phyloP scores from a whole-genome alignment of 2,888 invertebrate genomes.

The Cryptus armator region DNA sequence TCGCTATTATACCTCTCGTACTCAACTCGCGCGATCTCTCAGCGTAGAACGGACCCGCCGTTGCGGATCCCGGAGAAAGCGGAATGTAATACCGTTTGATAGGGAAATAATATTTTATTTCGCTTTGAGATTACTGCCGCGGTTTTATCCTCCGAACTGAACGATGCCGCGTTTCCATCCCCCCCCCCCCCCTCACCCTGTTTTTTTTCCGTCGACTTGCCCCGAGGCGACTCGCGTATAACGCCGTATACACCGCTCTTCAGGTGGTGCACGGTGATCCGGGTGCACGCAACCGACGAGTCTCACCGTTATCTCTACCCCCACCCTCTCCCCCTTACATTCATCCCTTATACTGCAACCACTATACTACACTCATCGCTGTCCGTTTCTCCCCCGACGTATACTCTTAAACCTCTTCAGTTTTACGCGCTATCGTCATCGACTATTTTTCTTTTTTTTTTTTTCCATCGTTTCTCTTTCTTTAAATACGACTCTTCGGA shows the following conservation, averaged over 20 bases:
- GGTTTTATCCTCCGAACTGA: conserved; percentile 75
- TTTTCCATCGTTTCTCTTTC: no score
- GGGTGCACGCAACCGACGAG: conserved; percentile 52
- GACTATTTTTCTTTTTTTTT: conserved; percentile 36
- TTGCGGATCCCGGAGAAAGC: conserved; percentile 65
- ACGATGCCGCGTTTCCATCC: conserved; percentile 63
- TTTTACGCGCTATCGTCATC: conserved; percentile 58
- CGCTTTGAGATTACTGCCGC: conserved; percentile 76
- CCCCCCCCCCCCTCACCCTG: conserved; percentile 27
- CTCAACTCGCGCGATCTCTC: conserved; percentile 2
- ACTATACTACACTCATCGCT: conserved; percentile 43
- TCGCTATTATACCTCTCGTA: conserved; percentile 45
- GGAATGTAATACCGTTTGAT: conserved; percentile 81
- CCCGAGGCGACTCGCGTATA: conserved; percentile 39
- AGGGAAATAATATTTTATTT: conserved; percentile 83
- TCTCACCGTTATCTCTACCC: conserved; percentile 35
- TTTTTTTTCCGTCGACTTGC: conserved; percentile 59
- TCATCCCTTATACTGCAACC: conserved; percentile 33
- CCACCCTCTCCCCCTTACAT: conserved; percentile 11
- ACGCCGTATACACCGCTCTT: conserved; percentile 33
- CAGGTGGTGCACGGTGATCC: conserved; percentile 56
- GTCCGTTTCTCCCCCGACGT: conserved; percentile 17
- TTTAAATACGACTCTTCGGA: conserved; percentile 4
- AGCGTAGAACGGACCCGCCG: conserved; percentile 15
- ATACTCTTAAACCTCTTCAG: conserved; percentile 28